A percentile compares a stretch with the other conserved stretches of the same genome.
These are phyloP conservation scores for Heliconius eleuchia DNA, from an alignment of 1,140 invertebrate genomes.

Conservation along the genomic window DNA sequence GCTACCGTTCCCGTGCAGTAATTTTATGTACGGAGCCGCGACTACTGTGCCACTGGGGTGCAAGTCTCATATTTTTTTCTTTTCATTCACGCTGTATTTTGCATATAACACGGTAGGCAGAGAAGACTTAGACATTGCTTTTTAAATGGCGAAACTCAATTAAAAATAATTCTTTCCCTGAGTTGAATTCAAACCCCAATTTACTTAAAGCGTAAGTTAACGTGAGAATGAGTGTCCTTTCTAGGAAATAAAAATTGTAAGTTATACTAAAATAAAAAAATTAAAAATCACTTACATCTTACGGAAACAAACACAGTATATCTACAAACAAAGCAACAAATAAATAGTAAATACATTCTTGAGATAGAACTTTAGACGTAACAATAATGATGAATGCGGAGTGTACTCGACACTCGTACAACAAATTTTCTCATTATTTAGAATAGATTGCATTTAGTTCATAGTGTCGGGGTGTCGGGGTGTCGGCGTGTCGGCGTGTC, in stretches of 20 bases:
- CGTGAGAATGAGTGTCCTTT: background rate
- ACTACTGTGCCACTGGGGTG: background rate
- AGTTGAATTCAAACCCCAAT: too few species aligned
- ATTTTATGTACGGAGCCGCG: background rate
- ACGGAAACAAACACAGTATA: background rate
- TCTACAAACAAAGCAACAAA: background rate
- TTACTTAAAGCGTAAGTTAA: too few species aligned
- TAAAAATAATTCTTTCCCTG: too few species aligned
- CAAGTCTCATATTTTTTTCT: too few species aligned
- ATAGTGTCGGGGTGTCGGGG: background rate
- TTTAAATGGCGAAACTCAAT: too few species aligned
- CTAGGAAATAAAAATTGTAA: too few species aligned
- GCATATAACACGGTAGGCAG: too few species aligned
- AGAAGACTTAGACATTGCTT: too few species aligned
- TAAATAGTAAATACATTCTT: background rate
- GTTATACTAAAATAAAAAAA: too few species aligned
- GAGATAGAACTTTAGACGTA: background rate
- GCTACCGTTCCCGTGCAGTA: background rate
- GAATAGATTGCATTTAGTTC: background rate
- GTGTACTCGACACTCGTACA: background rate
- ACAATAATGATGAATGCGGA: background rate
- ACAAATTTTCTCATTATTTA: slow-evolving; percentile 9
- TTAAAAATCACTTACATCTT: too few species aligned
- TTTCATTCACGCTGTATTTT: too few species aligned
- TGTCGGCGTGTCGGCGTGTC: slow-evolving; percentile 1